These are phyloP conservation scores for Corythornis cristatus DNA, from an alignment of 2,113 vertebrate genomes.

Conservation along the genomic window DNA sequence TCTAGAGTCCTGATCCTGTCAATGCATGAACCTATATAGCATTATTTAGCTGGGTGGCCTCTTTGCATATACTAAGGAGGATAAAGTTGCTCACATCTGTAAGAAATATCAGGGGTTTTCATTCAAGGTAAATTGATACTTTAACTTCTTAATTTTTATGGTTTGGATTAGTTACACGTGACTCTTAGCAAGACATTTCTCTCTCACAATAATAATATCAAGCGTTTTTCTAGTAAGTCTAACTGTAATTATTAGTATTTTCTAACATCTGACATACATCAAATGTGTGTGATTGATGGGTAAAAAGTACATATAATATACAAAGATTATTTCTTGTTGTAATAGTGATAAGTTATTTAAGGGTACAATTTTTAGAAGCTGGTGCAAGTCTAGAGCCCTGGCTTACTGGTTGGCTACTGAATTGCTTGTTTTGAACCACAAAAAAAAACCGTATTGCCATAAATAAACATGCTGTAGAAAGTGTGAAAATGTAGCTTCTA, in stretches of 20 bases:
- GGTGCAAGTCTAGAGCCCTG: not conserved
- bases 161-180: not conserved
- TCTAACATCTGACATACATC: not conserved
- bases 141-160: not conserved
- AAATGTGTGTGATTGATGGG: not conserved
- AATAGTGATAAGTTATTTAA: not conserved
- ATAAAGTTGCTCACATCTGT: not conserved
- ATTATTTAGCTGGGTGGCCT: not conserved
- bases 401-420: not conserved
- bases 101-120: not conserved
- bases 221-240: not conserved
- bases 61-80: not conserved
- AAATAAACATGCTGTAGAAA: not conserved
- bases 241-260: not conserved
- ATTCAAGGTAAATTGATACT: not conserved
- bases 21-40: not conserved
- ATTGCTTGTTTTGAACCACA: not conserved
- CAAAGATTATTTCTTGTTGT: not conserved
- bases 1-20: not conserved
- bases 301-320: not conserved
- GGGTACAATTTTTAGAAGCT: not conserved
- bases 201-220: not conserved
- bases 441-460: not conserved
- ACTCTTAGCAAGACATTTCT: not conserved
- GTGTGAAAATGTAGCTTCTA: not conserved